phyloP scores from a whole-genome alignment of 2,888 invertebrate genomes.

The Amblyjoppa proteus region DNA sequence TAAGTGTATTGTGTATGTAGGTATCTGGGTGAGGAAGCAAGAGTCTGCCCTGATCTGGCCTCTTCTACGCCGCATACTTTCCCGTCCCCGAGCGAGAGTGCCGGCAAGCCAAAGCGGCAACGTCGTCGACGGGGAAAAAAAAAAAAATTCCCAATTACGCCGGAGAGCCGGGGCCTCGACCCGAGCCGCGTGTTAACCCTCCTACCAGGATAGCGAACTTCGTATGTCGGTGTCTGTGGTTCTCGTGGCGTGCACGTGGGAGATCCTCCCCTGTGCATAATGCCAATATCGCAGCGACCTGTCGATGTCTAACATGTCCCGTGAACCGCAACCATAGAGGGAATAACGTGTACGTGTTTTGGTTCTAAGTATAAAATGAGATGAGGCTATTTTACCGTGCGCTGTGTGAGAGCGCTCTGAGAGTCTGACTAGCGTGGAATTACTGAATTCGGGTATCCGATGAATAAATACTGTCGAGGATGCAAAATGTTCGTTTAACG shows the following conservation, averaged over 20 bases:
- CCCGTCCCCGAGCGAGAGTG: constrained; percentile 50
- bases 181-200: constrained; percentile 49
- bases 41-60: constrained; percentile 28
- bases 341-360: constrained; percentile 38
- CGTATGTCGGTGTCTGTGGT: background rate
- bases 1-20: constrained; percentile 65
- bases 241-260: background rate
- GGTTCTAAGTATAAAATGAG: background rate
- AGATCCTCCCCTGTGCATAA: constrained; percentile 38
- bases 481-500: background rate
- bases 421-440: constrained; percentile 32
- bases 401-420: background rate
- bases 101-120: constrained; percentile 23
- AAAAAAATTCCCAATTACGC: constrained; percentile 64
- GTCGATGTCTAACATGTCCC: constrained; percentile 57
- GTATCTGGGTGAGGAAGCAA: constrained; percentile 76
- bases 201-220: background rate
- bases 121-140: constrained; percentile 45
- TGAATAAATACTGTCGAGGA: too few relatives aligned
- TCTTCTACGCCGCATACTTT: constrained; percentile 52
- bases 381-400: background rate
- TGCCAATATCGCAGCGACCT: constrained; percentile 57
- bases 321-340: constrained; percentile 31
- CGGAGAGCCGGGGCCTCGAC: constrained; percentile 50
- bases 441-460: constrained; percentile 3